Conservation (phyloP, 2,113 vertebrate genomes). For the Procapra przewalskii region DNA sequence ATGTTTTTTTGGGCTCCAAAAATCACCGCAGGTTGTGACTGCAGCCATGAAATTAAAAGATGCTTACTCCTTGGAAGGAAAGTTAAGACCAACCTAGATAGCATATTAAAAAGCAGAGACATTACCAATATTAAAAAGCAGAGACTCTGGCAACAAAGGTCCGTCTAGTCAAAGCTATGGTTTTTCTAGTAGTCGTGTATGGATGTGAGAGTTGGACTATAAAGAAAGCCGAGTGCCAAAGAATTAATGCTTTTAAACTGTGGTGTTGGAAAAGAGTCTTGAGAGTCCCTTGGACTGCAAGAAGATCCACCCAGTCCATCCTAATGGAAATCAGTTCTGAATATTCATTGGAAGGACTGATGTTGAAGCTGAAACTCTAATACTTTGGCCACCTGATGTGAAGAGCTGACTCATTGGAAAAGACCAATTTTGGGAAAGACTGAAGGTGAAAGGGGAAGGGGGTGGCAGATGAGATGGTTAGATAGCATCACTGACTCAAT, state of each 20-base stretch:
- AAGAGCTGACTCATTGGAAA: neutral
- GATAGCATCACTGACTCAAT: neutral
- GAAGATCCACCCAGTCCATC: neutral
- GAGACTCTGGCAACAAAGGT: neutral
- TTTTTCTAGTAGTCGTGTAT: neutral
- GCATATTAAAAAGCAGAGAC: neutral
- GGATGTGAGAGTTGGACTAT: neutral
- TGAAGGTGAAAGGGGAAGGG: neutral
- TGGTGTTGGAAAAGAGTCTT: neutral
- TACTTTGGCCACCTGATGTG: neutral
- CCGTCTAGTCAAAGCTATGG: rapidly evolving
- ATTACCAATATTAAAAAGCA: neutral
- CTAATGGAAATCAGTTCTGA: neutral
- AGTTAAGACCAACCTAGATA: neutral
- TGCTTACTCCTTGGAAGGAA: neutral
- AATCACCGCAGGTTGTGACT: neutral
- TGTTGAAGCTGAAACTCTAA: neutral
- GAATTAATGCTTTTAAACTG: neutral
- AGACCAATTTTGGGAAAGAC: neutral
- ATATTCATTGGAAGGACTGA: neutral
- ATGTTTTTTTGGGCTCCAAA: neutral
- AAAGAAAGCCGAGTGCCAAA: neutral
- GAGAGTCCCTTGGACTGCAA: neutral
- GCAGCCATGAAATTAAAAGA: neutral
- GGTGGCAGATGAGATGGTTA: neutral